Percentiles rank a stretch among this genome's conserved stretches.
These are phyloP conservation scores for Caligus rogercresseyi DNA, from an alignment of 1,140 invertebrate genomes.

Conservation along the genomic window DNA sequence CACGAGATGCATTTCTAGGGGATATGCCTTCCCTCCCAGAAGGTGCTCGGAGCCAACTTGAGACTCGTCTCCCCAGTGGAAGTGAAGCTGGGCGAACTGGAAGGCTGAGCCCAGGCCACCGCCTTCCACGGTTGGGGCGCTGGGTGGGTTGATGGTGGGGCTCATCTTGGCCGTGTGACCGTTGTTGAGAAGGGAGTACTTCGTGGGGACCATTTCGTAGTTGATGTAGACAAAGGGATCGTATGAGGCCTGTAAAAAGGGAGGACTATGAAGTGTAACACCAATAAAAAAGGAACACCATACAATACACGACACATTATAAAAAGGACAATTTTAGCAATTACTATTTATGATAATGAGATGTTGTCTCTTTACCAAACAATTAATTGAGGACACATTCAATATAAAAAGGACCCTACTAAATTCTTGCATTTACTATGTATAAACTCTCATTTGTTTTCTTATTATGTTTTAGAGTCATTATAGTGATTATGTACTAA, in stretches of 20 bases:
- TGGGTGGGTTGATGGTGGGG: not conserved
- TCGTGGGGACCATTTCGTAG: not conserved
- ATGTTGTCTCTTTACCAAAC: too few species aligned
- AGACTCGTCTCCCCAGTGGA: slow-evolving; percentile 35
- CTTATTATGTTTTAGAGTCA: too few species aligned
- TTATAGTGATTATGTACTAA: too few species aligned
- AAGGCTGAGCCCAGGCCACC: slow-evolving; percentile 31
- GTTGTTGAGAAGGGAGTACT: not conserved
- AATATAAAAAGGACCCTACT: too few species aligned
- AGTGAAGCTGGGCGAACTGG: slow-evolving; percentile 32
- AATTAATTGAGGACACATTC: too few species aligned
- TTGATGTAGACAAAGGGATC: not conserved
- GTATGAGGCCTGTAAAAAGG: not conserved
- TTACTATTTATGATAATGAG: too few species aligned
- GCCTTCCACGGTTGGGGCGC: slow-evolving; percentile 20
- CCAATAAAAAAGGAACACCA: too few species aligned
- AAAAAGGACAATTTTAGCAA: too few species aligned
- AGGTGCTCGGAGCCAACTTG: slow-evolving; percentile 35
- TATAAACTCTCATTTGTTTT: too few species aligned
- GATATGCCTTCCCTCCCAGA: slow-evolving; percentile 30
- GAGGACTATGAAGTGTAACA: too few species aligned
- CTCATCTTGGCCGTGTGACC: not conserved
- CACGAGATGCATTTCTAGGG: slow-evolving; percentile 44
- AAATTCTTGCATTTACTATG: too few species aligned
- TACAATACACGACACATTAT: too few species aligned